Conservation (phyloP, 1,140 invertebrate genomes). For the Drosophila orena region DNA sequence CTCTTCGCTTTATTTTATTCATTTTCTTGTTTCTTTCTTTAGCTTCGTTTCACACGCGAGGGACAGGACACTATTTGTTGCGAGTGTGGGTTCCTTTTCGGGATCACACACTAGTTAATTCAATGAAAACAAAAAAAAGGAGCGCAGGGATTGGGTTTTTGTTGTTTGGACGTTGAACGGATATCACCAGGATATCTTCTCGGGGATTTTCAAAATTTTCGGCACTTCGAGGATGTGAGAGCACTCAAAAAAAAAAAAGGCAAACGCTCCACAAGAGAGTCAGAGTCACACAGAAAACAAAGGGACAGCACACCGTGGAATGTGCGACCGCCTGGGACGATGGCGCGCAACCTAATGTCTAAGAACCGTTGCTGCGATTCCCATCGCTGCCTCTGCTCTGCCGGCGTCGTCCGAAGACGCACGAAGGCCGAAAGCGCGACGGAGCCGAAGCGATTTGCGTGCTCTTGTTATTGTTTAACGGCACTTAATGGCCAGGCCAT, state of each 20-base stretch:
- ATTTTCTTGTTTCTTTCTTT: neutral
- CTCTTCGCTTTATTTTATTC: neutral
- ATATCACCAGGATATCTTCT: conserved; percentile 1
- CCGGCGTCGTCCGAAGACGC: conserved; percentile 27
- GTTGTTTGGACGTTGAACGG: neutral
- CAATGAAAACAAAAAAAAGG: neutral
- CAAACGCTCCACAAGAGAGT: conserved; percentile 6
- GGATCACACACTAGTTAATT: neutral
- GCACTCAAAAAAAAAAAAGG: conserved; percentile 33
- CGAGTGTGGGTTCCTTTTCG: neutral
- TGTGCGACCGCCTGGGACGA: conserved; percentile 81
- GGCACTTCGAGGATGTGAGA: conserved; percentile 18
- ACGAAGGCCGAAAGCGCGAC: conserved; percentile 23
- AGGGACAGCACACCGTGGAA: conserved; percentile 69
- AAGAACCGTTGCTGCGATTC: conserved; percentile 63
- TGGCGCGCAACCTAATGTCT: conserved; percentile 83
- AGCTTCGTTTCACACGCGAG: conserved; percentile 9
- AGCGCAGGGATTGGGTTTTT: neutral
- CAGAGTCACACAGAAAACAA: conserved; percentile 3
- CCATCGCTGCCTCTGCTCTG: conserved; percentile 43
- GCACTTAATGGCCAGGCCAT: conserved; percentile 50
- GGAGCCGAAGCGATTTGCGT: conserved; percentile 48
- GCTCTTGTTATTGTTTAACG: conserved; percentile 44
- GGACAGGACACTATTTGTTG: neutral
- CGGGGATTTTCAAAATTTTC: neutral